phyloP scores from a whole-genome alignment of 2,113 vertebrate species.

The Cyprinus carpio region DNA sequence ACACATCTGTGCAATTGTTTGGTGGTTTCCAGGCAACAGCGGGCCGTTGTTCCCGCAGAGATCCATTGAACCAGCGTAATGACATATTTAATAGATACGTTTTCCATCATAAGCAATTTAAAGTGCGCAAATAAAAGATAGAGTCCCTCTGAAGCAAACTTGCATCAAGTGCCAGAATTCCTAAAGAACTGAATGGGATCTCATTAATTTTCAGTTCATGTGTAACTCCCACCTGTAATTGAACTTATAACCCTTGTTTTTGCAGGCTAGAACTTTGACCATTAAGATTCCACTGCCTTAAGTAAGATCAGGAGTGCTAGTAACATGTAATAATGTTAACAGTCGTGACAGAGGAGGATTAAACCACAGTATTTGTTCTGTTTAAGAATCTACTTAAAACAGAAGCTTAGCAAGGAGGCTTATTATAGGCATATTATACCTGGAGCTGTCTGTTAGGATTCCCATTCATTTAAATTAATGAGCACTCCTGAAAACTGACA shows the following conservation, averaged over 20 bases:
- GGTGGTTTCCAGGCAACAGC: conserved; percentile 52
- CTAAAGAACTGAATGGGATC: conserved; percentile 14
- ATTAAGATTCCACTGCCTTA: not conserved
- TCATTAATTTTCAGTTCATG: not conserved
- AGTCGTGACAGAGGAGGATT: not conserved
- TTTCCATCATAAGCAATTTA: conserved; percentile 6
- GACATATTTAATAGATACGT: conserved; percentile 27
- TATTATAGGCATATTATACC: not conserved
- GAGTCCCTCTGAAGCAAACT: not conserved
- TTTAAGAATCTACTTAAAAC: not conserved
- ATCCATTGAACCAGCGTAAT: conserved; percentile 29
- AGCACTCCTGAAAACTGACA: not conserved
- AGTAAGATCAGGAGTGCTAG: not conserved
- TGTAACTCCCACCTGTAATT: conserved; percentile 9
- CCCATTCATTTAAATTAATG: not conserved
- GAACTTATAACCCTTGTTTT: not conserved
- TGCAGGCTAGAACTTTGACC: not conserved
- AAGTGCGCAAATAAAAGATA: conserved; percentile 11
- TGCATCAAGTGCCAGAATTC: not conserved
- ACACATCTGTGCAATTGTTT: conserved; percentile 57
- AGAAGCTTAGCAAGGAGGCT: not conserved
- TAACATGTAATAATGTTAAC: not conserved
- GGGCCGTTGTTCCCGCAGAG: conserved; percentile 43
- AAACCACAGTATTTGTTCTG: not conserved
- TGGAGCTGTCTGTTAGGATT: not conserved